phyloP scores from a whole-genome alignment of 2,888 invertebrate genomes.

The Eristalis intricaria region DNA sequence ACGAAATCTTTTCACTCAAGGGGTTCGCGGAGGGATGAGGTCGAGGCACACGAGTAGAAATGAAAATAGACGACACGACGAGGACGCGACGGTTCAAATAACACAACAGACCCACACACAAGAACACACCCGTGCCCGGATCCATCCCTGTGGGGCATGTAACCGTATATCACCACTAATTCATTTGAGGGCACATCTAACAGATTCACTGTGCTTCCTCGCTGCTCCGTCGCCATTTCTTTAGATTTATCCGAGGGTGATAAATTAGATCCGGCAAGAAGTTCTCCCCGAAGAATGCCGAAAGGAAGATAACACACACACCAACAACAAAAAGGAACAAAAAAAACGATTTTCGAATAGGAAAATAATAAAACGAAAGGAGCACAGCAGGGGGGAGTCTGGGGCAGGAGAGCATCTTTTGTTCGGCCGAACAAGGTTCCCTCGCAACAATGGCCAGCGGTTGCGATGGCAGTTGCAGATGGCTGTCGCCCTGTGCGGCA shows the following conservation, averaged over 20 bases:
- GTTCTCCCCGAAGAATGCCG: conserved; percentile 44
- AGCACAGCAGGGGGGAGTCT: not conserved
- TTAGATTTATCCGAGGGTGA: conserved; percentile 54
- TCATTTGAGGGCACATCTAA: conserved; percentile 60
- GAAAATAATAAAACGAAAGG: conserved; percentile 37
- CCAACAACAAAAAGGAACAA: conserved; percentile 13
- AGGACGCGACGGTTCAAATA: conserved; percentile 21
- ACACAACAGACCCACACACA: conserved; percentile 22
- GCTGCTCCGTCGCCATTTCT: not conserved
- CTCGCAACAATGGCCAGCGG: conserved; percentile 36
- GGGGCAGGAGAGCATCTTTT: not conserved
- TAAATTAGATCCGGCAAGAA: conserved; percentile 60
- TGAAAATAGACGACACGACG: conserved; percentile 30
- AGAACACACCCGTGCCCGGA: not conserved
- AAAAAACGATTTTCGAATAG: conserved; percentile 34
- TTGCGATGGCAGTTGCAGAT: conserved; percentile 53
- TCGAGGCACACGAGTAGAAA: conserved; percentile 22
- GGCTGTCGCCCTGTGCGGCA: conserved; percentile 15
- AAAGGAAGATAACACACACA: conserved; percentile 41
- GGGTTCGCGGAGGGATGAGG: not conserved
- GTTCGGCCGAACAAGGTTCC: conserved; percentile 12
- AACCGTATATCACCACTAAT: conserved; percentile 64
- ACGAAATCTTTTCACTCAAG: conserved; percentile 16
- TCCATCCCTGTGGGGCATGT: conserved; percentile 46
- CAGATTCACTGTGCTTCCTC: conserved; percentile 43